Evolutionary conservation across 2,113 vertebrate species (phyloP), one percentile per base, ranked within the genome.

Genomic region (Sinocyclocheilus maitianheensis): DNA sequence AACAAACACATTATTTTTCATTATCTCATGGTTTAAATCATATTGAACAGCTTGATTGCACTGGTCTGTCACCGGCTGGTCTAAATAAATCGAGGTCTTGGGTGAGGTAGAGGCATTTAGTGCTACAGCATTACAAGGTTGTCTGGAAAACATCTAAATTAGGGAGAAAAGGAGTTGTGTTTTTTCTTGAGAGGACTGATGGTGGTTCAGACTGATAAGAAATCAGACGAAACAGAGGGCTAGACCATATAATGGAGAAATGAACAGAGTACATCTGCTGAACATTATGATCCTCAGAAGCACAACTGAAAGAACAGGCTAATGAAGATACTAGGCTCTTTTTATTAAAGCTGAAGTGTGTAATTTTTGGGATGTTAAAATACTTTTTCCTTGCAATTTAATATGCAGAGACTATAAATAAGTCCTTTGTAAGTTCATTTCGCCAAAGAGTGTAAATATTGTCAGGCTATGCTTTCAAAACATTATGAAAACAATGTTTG

Each of bases 91-190:
- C 18, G 3, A n/a, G 40, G 79, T 65, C n/a, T 81, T 65, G 77
- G 75, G 75, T 81, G 84, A 77, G 79, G 72, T 18, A 40, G 26
- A 84, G 65, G 83, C 63, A 80, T 87, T 87, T 83, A 85, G 67
- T 43, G 26, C 63, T 55, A 77, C 53, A 86, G 72, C 22, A 55
- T 75, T 30, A 72, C 75, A n/a, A 86, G 76, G 81, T 74, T 88
- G 87, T 86, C 86, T 91, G 89, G 90, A 87, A 86, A 90, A 76
- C 72, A 86, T 91, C 88, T 86, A 81, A 78, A 51, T 65, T 43
- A 83, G 53, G 51, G 43, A 85, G 84, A 63, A 37, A 65, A 75
- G 84, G 24, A 78, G 67, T 87, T 86, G 48, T 85, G 55, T 82
- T 85, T 60, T 30, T 82, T 72, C 26, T 60, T 62, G 18, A 77